Conservation (phyloP, 2,888 invertebrate genomes). For the Drosophila anomalata region DNA sequence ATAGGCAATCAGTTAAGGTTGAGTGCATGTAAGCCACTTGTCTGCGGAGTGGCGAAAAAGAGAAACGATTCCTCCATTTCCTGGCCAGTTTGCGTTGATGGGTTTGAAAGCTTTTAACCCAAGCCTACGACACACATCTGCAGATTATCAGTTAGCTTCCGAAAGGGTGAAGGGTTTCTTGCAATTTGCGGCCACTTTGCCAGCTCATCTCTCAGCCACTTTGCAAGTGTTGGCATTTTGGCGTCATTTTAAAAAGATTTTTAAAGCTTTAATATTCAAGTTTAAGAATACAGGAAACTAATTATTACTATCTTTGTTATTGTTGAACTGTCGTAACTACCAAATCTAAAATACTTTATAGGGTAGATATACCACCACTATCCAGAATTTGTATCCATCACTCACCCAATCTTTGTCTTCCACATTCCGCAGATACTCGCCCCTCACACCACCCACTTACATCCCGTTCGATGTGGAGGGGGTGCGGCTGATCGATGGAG, state of each 20-base stretch:
- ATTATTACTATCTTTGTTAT: too few relatives aligned
- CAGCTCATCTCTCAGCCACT: constrained; percentile 35
- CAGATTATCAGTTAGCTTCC: constrained; percentile 63
- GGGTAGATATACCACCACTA: background rate
- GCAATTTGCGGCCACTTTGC: constrained; percentile 68
- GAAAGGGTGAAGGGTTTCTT: constrained; percentile 36
- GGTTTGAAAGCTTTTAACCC: constrained; percentile 71
- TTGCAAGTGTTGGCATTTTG: constrained; percentile 12
- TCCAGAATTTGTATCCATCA: background rate
- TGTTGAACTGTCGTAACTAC: background rate
- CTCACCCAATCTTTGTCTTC: background rate
- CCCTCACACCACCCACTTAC: constrained; percentile 80
- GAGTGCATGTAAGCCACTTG: constrained; percentile 74
- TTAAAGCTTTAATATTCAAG: background rate
- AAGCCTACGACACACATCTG: constrained; percentile 53
- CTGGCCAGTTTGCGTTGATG: constrained; percentile 64
- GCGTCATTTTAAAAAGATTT: background rate
- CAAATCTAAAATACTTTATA: background rate
- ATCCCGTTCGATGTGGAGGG: constrained; percentile 80
- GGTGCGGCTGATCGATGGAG: constrained; percentile 75
- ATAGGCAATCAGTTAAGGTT: constrained; percentile 53
- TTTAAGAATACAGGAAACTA: too few relatives aligned
- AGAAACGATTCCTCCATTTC: constrained; percentile 67
- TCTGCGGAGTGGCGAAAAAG: constrained; percentile 41
- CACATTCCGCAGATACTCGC: constrained; percentile 77